These are phyloP conservation scores for Eupithecia exiguata DNA, from an alignment of 2,888 invertebrate species.

Conservation along the genomic window DNA sequence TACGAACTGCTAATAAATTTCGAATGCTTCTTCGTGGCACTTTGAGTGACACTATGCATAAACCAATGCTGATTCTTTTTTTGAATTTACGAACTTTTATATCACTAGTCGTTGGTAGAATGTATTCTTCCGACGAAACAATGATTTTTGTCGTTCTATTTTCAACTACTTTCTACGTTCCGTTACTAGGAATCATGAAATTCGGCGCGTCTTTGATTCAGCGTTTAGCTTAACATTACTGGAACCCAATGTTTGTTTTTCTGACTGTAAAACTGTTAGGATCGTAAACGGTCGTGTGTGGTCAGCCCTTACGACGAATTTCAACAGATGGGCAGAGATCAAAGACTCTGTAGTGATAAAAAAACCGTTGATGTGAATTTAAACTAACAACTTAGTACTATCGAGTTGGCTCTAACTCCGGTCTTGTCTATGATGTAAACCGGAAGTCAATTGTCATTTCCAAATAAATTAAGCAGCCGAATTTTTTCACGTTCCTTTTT, in stretches of 20 bases:
- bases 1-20: neutral
- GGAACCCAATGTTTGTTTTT: constrained; percentile 82
- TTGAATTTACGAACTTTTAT: neutral
- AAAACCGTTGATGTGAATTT: constrained; percentile 76
- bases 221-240: constrained; percentile 70
- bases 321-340: constrained; percentile 81
- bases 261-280: constrained; percentile 78
- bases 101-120: neutral
- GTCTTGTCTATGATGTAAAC: neutral
- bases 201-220: constrained; percentile 78
- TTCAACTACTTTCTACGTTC: constrained; percentile 45
- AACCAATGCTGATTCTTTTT: constrained; percentile 12
- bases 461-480: neutral
- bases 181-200: constrained; percentile 71
- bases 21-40: neutral
- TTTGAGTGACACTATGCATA: neutral
- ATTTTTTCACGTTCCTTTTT: neutral
- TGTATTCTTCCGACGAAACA: constrained; percentile 29
- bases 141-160: constrained; percentile 50
- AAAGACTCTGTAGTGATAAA: constrained; percentile 77
- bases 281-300: constrained; percentile 83
- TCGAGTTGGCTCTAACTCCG: constrained; percentile 17
- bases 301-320: constrained; percentile 83
- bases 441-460: neutral
- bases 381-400: constrained; percentile 76